Percentiles rank a stretch among this genome's conserved stretches.
Evolutionary conservation across 2,888 invertebrate genomes (phyloP).

Genomic region (Caenorhabditis wallacei): DNA sequence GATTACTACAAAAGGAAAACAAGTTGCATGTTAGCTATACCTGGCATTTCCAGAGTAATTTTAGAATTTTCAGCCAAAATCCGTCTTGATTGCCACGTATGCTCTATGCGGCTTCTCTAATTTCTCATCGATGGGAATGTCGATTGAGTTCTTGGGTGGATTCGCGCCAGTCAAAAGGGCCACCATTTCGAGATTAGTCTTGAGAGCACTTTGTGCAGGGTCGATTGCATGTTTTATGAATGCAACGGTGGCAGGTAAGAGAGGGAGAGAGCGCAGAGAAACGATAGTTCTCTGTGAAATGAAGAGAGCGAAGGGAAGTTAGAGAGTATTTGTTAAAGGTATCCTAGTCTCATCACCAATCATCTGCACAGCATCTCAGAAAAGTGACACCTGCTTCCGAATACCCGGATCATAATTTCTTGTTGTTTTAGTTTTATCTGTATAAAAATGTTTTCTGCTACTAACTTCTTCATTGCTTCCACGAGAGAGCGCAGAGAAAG

Average conservation of each 20-base stretch:
- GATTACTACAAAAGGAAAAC: conserved; percentile 71
- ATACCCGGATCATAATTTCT: conserved; percentile 24
- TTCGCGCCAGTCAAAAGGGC: conserved; percentile 80
- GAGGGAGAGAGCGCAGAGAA: conserved; percentile 1
- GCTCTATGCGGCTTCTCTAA: conserved; percentile 85
- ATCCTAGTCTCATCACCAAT: conserved; percentile 44
- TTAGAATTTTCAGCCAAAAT: conserved; percentile 71
- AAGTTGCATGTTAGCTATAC: conserved; percentile 69
- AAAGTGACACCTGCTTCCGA: conserved; percentile 23
- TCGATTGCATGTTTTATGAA: conserved; percentile 84
- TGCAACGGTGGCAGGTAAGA: conserved; percentile 84
- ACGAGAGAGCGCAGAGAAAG: too few relatives aligned
- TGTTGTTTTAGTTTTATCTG: background rate
- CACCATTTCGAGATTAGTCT: conserved; percentile 83
- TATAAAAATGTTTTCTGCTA: conserved; percentile 7
- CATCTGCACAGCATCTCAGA: conserved; percentile 29
- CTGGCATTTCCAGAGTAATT: too few relatives aligned
- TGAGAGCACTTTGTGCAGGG: conserved; percentile 84
- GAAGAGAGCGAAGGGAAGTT: background rate
- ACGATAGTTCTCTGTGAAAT: background rate
- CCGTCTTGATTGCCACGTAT: conserved; percentile 83
- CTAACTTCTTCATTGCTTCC: too few relatives aligned
- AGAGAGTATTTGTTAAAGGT: conserved; percentile 7
- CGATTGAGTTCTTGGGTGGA: conserved; percentile 83
- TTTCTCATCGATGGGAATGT: conserved; percentile 85